These are phyloP conservation scores for Steatocranus sp. DNA, from an alignment of 2,797 vertebrate species.

Conservation along the genomic window DNA sequence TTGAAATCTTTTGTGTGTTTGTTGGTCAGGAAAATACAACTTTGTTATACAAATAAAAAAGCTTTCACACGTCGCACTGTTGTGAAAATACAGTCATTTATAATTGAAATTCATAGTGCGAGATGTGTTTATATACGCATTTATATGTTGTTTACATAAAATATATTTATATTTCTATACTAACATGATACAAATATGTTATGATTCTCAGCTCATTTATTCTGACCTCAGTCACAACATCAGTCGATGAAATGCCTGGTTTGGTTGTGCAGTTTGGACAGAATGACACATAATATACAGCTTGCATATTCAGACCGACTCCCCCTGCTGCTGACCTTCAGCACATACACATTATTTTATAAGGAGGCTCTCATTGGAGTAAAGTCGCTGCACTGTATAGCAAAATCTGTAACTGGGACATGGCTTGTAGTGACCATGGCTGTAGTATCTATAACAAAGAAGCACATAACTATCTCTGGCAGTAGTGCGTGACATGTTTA, in stretches of 20 bases:
- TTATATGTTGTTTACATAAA: slow-evolving; percentile 19
- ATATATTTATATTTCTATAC: slow-evolving; percentile 26
- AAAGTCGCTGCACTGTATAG: neutral
- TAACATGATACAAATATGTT: neutral
- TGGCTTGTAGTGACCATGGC: neutral
- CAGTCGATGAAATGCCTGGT: neutral
- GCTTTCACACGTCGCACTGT: neutral
- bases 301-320: neutral
- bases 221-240: neutral
- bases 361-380: neutral
- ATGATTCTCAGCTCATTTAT: neutral
- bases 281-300: neutral
- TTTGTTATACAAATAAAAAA: neutral
- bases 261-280: slow-evolving; percentile 9
- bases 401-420: neutral
- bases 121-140: neutral
- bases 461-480: neutral
- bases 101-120: neutral
- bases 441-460: neutral
- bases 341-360: neutral
- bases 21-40: neutral
- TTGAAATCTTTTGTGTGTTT: neutral
- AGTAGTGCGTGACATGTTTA: neutral
- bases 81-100: neutral
- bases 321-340: slow-evolving; percentile 5